phyloP scores from a whole-genome alignment of 2,113 vertebrate genomes.

The Anarhynchus alexandrinus region DNA sequence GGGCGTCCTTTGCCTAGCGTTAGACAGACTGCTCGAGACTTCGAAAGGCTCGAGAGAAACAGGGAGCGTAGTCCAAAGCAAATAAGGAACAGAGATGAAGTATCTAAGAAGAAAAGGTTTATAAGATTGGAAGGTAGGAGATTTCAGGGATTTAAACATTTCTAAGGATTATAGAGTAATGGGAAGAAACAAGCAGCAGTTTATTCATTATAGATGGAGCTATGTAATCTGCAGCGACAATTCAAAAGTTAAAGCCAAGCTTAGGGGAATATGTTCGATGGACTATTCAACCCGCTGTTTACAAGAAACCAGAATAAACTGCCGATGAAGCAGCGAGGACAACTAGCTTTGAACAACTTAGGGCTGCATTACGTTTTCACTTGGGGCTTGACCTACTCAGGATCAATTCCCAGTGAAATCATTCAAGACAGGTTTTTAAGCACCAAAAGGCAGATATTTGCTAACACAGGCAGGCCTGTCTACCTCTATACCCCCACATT shows the following conservation, averaged over 20 bases:
- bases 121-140: not conserved
- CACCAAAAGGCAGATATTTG: not conserved
- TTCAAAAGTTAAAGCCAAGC: not conserved
- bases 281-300: not conserved
- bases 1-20: fast-evolving
- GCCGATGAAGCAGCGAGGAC: not conserved
- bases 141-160: not conserved
- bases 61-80: not conserved
- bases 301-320: not conserved
- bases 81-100: not conserved
- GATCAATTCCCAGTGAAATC: not conserved
- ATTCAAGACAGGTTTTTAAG: not conserved
- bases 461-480: not conserved
- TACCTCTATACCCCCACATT: not conserved
- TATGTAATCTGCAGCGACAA: not conserved
- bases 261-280: not conserved
- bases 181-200: not conserved
- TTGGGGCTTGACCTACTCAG: not conserved
- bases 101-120: not conserved
- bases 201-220: not conserved
- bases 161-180: not conserved
- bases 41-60: not conserved
- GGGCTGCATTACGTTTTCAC: not conserved
- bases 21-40: not conserved
- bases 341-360: not conserved